These are phyloP conservation scores for Pherbina coryleti DNA, from an alignment of 2,888 invertebrate species.

Conservation along the genomic window DNA sequence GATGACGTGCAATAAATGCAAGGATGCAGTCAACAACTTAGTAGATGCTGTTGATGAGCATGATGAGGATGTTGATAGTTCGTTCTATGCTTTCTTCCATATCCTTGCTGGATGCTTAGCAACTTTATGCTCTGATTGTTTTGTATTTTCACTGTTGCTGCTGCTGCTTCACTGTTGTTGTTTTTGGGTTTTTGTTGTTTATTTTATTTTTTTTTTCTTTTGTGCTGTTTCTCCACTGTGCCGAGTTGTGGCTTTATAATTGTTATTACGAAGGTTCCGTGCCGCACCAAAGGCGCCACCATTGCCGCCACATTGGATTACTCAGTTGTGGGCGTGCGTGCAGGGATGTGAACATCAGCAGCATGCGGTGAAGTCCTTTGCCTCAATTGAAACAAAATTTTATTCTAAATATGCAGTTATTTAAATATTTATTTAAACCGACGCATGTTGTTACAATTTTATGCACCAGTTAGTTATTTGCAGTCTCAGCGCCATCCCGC, in stretches of 20 bases:
- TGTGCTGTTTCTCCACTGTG: neutral
- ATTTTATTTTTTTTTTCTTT: no score
- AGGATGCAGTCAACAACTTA: neutral
- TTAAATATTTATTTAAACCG: slow-evolving; percentile 51
- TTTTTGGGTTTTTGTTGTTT: neutral
- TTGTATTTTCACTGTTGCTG: slow-evolving; percentile 6
- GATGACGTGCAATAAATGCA: slow-evolving; percentile 2
- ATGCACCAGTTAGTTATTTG: slow-evolving; percentile 29
- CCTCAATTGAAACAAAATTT: slow-evolving; percentile 43
- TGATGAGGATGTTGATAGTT: neutral
- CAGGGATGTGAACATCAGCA: neutral
- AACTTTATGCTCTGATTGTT: slow-evolving; percentile 31
- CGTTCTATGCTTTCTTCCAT: neutral
- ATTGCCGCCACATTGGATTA: neutral
- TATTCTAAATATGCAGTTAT: slow-evolving; percentile 57
- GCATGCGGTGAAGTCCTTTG: neutral
- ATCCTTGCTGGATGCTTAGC: neutral
- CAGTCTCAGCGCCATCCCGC: neutral
- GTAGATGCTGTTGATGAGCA: slow-evolving; percentile 4
- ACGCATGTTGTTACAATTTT: slow-evolving; percentile 33
- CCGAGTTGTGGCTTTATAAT: slow-evolving; percentile 28
- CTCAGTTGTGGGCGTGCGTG: neutral
- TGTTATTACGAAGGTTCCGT: slow-evolving; percentile 12
- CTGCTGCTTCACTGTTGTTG: neutral
- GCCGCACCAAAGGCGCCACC: neutral